A percentile compares a stretch with the other conserved stretches of the same genome.
Conservation (phyloP, 2,113 vertebrate genomes). For the Reinhardtius hippoglossoides region DNA sequence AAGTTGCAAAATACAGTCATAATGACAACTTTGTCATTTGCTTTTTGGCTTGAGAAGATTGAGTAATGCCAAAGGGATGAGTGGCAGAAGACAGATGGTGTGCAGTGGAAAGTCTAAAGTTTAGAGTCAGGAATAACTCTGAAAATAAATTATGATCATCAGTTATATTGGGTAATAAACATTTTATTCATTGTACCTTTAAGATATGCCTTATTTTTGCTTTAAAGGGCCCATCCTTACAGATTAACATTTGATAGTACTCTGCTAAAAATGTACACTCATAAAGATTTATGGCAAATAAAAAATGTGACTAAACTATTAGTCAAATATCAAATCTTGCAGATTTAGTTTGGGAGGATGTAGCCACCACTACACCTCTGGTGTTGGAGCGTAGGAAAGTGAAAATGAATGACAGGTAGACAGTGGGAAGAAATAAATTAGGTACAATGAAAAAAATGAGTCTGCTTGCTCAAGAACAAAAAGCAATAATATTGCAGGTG, state of each 20-base stretch:
- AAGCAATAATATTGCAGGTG: conserved; percentile 16
- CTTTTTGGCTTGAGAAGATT: conserved; percentile 52
- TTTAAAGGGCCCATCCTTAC: conserved; percentile 21
- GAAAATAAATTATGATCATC: conserved; percentile 55
- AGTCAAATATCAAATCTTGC: conserved; percentile 22
- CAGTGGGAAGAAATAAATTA: background rate
- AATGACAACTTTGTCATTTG: conserved; percentile 52
- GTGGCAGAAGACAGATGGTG: conserved; percentile 55
- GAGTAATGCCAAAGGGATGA: conserved; percentile 46
- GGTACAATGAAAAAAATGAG: conserved; percentile 2
- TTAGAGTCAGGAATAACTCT: conserved; percentile 49
- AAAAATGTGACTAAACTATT: conserved; percentile 46
- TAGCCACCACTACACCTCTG: too few relatives aligned
- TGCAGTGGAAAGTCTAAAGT: conserved; percentile 24
- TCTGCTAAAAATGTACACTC: conserved; percentile 36
- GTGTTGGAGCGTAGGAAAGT: background rate
- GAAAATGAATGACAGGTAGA: conserved; percentile 9
- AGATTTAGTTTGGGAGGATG: conserved; percentile 26
- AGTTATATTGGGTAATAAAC: conserved; percentile 51
- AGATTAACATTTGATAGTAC: conserved; percentile 42
- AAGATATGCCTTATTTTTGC: conserved; percentile 44
- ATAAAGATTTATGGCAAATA: conserved; percentile 60
- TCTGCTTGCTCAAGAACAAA: conserved; percentile 10
- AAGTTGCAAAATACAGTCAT: conserved; percentile 41
- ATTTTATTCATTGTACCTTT: conserved; percentile 52